Percentiles rank a stretch among this genome's conserved stretches.
Evolutionary conservation across 2,797 vertebrate genomes (phyloP).

Genomic region (Anguilla anguilla): DNA sequence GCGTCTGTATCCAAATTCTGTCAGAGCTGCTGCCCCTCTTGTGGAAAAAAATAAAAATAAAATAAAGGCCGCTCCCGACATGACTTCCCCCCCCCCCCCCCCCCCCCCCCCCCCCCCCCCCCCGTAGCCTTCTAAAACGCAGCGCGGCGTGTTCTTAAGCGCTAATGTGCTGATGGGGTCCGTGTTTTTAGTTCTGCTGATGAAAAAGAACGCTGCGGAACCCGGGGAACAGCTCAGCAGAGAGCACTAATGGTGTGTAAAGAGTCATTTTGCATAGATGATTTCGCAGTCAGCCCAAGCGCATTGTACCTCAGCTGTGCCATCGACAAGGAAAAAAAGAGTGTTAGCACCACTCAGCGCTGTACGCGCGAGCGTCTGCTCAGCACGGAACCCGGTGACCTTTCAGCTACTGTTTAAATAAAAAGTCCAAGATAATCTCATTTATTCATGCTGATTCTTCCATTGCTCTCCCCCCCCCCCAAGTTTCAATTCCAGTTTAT

Average conservation of each 20-base stretch:
- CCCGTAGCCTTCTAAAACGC: constrained; percentile 45
- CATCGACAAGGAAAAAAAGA: constrained; percentile 50
- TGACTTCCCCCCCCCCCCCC: constrained; percentile 10
- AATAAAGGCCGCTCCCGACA: constrained; percentile 11
- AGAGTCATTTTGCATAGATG: constrained; percentile 49
- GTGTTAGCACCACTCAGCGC: constrained; percentile 47
- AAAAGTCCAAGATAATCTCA: neutral
- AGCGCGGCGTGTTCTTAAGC: constrained; percentile 30
- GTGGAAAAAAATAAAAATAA: constrained; percentile 34
- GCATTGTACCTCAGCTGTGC: constrained; percentile 33
- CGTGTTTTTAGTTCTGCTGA: constrained; percentile 59
- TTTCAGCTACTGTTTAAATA: neutral
- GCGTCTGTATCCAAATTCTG: neutral
- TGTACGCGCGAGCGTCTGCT: constrained; percentile 24
- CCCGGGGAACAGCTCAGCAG: constrained; percentile 62
- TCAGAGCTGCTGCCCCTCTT: neutral
- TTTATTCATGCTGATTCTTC: neutral
- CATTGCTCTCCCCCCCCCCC: neutral
- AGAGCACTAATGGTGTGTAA: constrained; percentile 69
- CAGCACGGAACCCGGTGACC: constrained; percentile 35
- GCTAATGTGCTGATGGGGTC: constrained; percentile 66
- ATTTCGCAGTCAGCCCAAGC: constrained; percentile 23
- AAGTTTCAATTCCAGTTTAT: constrained; percentile 11
- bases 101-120: constrained; percentile 3
- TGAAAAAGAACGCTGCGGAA: constrained; percentile 46